Conservation (phyloP, 2,113 vertebrate species). For the Oxyruncus cristatus region DNA sequence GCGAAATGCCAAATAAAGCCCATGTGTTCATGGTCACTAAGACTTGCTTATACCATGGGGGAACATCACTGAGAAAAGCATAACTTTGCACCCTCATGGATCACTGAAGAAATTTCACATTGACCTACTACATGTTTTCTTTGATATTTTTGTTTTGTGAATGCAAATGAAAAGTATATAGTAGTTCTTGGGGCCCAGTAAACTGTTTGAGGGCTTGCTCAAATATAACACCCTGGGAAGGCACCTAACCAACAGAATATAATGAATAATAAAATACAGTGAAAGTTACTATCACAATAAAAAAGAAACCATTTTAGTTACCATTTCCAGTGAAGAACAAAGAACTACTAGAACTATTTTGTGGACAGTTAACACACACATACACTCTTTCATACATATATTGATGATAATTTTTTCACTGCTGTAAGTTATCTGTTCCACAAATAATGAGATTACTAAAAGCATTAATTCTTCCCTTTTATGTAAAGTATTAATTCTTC, state of each 20-base stretch:
- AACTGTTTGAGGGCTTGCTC: not conserved
- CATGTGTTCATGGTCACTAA: not conserved
- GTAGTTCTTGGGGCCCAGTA: not conserved
- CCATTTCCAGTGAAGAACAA: not conserved
- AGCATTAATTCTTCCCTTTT: not conserved
- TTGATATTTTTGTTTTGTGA: not conserved
- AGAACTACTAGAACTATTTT: not conserved
- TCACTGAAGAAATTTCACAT: not conserved
- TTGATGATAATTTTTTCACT: not conserved
- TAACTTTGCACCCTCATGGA: accelerated
- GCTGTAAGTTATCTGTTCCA: accelerated
- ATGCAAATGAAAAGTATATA: not conserved
- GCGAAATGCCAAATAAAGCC: not conserved
- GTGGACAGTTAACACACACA: not conserved
- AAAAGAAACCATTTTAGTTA: not conserved
- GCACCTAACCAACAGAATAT: not conserved
- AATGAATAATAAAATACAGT: not conserved
- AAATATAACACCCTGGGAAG: not conserved
- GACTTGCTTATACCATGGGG: not conserved
- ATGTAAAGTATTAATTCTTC: not conserved
- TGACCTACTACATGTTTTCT: not conserved
- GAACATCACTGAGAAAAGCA: not conserved
- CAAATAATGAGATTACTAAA: not conserved
- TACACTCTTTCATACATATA: not conserved
- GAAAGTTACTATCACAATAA: not conserved